Evolutionary conservation across 1,140 invertebrate genomes (phyloP), one percentile per base, ranked within the genome.

Genomic region (Dinothrombium tinctorium): DNA sequence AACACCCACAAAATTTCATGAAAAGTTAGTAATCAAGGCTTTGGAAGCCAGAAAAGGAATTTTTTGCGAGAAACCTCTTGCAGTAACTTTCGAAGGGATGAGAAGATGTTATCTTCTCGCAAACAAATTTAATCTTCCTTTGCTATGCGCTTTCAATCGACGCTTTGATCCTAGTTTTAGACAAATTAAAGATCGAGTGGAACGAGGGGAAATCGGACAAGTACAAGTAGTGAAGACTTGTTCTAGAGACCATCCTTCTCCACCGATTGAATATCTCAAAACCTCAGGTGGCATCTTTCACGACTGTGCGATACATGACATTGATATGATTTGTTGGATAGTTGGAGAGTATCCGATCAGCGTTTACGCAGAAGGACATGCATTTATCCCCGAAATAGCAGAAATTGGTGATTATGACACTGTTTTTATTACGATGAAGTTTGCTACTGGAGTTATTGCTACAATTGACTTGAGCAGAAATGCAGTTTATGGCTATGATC

Each of bases 41-140:
- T 51, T 75, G n/a, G 49, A 61, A 11, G 59, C 62, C 28, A 66
- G 68, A 46, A 59, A 58, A 49, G 64, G 67, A 9, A 68, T 76
- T 0, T 72, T 74, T 49, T 73, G 71, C 50, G 73, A 76, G 51
- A 76, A 76, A 51, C 74, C 74, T 1, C 63, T 76, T 17, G 69
- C 71, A 11, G 59, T 69, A 33, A 56, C 63, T 39, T 53, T 61
- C 1, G 54, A 60, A 23, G 57, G 62, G 2, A 67, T 66, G 0
- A 55, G 54, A 26, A 62, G 62, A 23, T 73, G 69, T 46, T 74
- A 72, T 47, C 59, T 68, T 9, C 50, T 62, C 0, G 71, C 72
- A 0, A 59, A 62, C 35, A 57, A 64, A 37, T 57, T 62, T 17
- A 60, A 63, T 2, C 63, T 61, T 28, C 59, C 66, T 2, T 52